Conservation (phyloP, 2,888 invertebrate species). For the Philereme vetulata region DNA sequence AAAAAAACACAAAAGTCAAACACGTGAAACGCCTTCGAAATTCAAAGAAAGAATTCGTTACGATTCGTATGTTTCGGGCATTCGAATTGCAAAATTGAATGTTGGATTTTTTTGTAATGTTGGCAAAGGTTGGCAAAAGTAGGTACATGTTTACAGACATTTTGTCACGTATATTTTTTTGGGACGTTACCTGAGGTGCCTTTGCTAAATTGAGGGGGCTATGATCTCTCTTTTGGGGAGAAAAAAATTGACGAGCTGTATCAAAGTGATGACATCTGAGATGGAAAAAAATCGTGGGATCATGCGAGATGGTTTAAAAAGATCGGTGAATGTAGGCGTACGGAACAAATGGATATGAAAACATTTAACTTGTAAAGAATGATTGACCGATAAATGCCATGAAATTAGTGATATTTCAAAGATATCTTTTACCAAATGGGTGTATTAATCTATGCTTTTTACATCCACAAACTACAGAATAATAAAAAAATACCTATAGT, state of each 20-base stretch:
- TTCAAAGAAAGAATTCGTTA: constrained; percentile 65
- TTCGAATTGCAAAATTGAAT: constrained; percentile 64
- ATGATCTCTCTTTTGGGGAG: constrained; percentile 60
- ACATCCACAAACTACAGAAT: no score
- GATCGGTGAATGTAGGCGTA: constrained; percentile 17
- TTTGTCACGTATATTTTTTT: constrained; percentile 80
- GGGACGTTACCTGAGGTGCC: constrained; percentile 69
- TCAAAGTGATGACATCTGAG: constrained; percentile 72
- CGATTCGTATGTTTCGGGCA: constrained; percentile 61
- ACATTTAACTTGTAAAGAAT: constrained; percentile 15
- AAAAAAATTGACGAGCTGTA: constrained; percentile 64
- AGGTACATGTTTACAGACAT: constrained; percentile 83
- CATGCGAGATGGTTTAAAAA: constrained; percentile 42
- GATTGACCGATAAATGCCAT: constrained; percentile 10
- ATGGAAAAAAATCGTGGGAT: constrained; percentile 48
- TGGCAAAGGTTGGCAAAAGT: constrained; percentile 61
- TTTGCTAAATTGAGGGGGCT: constrained; percentile 71
- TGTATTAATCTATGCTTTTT: not conserved
- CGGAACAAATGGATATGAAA: constrained; percentile 21
- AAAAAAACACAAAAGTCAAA: constrained; percentile 68
- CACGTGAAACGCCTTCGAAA: constrained; percentile 73
- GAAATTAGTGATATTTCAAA: constrained; percentile 3
- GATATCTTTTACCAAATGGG: not conserved
- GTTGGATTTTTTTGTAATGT: constrained; percentile 59
- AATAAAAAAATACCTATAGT: no score